phyloP scores from a whole-genome alignment of 2,888 invertebrate genomes.

The Eueremaeus valkanovi region DNA sequence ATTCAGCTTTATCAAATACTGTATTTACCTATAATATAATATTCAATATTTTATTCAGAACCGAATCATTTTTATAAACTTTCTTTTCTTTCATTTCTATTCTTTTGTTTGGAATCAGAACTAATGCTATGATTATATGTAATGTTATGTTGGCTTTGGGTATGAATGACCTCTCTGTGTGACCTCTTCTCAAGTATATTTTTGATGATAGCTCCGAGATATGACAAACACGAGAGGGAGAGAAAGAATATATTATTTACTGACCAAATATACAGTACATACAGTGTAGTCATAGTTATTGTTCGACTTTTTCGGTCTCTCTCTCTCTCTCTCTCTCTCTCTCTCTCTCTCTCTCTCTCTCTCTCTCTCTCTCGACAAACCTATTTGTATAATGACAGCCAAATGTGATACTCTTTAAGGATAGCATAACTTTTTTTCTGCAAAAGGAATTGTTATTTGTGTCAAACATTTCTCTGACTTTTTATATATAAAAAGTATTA shows the following conservation, averaged over 20 bases:
- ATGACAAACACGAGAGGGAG: neutral
- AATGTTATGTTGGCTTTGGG: too few species aligned
- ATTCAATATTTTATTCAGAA: too few species aligned
- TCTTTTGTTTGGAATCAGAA: constrained; percentile 4
- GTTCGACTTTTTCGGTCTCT: neutral
- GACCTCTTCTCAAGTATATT: constrained; percentile 1
- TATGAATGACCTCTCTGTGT: neutral
- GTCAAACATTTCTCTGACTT: constrained; percentile 18
- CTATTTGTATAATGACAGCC: constrained; percentile 32
- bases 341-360: too few species aligned
- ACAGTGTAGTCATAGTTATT: too few species aligned
- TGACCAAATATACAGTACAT: neutral
- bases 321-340: too few species aligned
- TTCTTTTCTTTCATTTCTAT: neutral
- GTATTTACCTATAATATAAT: too few species aligned
- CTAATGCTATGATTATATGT: too few species aligned
- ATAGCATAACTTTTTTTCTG: constrained; percentile 24
- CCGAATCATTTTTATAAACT: too few species aligned
- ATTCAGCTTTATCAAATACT: too few species aligned
- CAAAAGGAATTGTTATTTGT: constrained; percentile 1
- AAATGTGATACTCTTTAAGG: constrained; percentile 31
- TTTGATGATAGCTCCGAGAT: constrained; percentile 30
- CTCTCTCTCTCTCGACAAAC: constrained; percentile 15
- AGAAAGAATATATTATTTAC: constrained; percentile 31
- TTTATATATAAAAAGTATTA: constrained; percentile 14